Evolutionary conservation across 1,140 invertebrate species (phyloP), one percentile per base, ranked within the genome.

Genomic region (Trachelipus rathkii): DNA sequence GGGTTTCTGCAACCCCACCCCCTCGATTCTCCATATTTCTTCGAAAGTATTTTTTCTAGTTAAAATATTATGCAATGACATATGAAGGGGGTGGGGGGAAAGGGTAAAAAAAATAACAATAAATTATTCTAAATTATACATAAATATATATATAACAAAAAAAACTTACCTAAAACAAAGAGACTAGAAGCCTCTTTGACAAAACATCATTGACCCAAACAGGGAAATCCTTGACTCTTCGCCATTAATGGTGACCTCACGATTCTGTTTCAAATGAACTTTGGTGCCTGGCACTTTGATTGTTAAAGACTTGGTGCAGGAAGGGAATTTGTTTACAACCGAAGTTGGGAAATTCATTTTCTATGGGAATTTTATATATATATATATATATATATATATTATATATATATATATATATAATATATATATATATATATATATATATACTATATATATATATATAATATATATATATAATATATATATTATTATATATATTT

Each of bases 301-400:
- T 0, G 88, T 92, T 0, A 95, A 88, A 0, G 92, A 88, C 83
- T 93, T 94, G 0, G 93, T 95, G 83, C 94, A 96, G 0, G 92
- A 92, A 0, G 92, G 91, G 81, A 88, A 85, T 69, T 89, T 89
- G 43, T 85, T 85, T 3, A 85, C 84, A 15, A 85, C 84, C 2
- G 87, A 86, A 4, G 82, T 81, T 0, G 86, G 84, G 72, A 90
- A 88, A 79, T 90, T 91, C 88, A 92, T 89, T 23, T 86, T 88
- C 89, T 90, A 44, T 33, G 19, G 66, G 19, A 72, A 72, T n/a
- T n/a, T n/a, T 71, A 71, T 71, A 15, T 7, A 44, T n/a, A 71
- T n/a, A 44, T 24, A 71, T 71, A 44, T 71, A 44, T 71, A 71
- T 71, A 71, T 71, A 44, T 71, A 71, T 71, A 71, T 71, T 71